Evolutionary conservation across 2,888 invertebrate species (phyloP).

Genomic region (Clistopyga incitator): DNA sequence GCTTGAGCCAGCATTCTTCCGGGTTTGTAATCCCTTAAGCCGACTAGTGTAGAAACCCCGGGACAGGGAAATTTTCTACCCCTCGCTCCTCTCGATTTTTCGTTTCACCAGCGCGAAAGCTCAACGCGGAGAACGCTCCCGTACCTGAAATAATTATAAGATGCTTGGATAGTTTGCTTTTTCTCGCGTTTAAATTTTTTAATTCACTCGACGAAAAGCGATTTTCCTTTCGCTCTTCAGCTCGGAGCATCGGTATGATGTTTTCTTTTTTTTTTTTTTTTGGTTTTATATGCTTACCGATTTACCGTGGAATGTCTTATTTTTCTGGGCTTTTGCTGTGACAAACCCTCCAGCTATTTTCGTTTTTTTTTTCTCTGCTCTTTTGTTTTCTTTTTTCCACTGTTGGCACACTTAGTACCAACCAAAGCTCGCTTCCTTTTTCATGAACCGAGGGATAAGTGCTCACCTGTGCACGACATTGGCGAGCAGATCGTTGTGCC

Average conservation of each 20-base stretch:
- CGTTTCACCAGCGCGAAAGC: constrained; percentile 15
- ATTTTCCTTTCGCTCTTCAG: constrained; percentile 22
- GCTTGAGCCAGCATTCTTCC: constrained; percentile 33
- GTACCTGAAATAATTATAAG: constrained; percentile 32
- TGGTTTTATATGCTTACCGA: background rate
- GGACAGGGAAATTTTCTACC: constrained; percentile 11
- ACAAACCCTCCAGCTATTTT: background rate
- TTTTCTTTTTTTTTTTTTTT: no score
- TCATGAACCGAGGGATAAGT: background rate
- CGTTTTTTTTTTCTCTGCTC: background rate
- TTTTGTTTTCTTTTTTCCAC: background rate
- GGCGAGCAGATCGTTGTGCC: constrained; percentile 96
- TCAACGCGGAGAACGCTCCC: background rate
- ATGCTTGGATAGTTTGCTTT: constrained; percentile 9
- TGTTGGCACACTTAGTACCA: background rate
- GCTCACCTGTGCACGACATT: constrained; percentile 97
- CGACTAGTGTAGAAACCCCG: constrained; percentile 17
- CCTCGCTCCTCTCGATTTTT: constrained; percentile 19
- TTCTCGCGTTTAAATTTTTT: constrained; percentile 17
- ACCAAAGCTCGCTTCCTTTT: background rate
- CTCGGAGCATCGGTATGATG: background rate
- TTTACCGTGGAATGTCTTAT: background rate
- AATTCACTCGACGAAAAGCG: constrained; percentile 1
- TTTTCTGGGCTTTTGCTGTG: background rate
- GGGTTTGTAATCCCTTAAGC: constrained; percentile 58